Evolutionary conservation across 2,113 vertebrate species (phyloP).

Genomic region (Sceloporus tristichus): DNA sequence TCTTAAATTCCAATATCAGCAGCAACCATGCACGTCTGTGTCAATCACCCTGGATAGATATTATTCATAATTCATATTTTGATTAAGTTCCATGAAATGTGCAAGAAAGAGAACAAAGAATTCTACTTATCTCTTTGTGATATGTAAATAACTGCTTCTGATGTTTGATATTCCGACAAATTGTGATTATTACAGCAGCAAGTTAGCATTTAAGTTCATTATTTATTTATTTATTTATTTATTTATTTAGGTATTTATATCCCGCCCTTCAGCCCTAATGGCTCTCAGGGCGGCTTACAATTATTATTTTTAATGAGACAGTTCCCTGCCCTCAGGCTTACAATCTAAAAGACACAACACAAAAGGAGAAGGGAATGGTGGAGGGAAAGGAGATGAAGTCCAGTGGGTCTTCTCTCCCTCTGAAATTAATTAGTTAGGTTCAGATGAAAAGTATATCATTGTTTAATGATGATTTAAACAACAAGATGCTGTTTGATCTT

Average conservation of each 20-base stretch:
- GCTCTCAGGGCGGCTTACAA: no score
- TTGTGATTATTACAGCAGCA: slow-evolving; percentile 26
- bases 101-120: background rate
- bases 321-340: no score
- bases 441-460: background rate
- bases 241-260: no score
- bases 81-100: background rate
- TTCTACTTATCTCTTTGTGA: slow-evolving; percentile 56
- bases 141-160: background rate
- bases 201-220: slow-evolving; percentile 49
- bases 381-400: no score
- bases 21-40: background rate
- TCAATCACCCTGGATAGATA: background rate
- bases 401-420: no score
- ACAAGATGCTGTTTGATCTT: slow-evolving; percentile 2
- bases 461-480: background rate
- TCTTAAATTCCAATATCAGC: no score
- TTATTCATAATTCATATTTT: background rate
- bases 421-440: background rate
- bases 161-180: background rate
- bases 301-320: no score
- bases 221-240: no score
- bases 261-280: no score
- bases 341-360: no score
- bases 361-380: no score